phyloP scores from a whole-genome alignment of 2,797 vertebrate species.

The Bovichtus variegatus region DNA sequence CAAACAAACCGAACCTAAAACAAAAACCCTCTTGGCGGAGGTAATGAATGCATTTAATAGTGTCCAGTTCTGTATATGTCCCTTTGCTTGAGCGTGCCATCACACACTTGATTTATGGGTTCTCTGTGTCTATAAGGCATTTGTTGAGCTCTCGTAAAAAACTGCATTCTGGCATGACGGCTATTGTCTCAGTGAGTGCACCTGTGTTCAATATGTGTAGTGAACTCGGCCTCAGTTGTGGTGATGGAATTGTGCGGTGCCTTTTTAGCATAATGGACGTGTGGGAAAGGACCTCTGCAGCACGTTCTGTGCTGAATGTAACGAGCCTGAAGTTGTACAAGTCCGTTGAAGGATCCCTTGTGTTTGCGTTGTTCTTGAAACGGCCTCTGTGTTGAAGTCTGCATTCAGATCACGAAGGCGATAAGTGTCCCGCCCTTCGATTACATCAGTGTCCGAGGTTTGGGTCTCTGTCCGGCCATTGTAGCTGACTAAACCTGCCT shows the following conservation, averaged over 20 bases:
- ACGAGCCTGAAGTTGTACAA: constrained; percentile 29
- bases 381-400: not conserved
- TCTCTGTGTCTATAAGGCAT: constrained; percentile 17
- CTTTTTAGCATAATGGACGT: constrained; percentile 27
- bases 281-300: constrained; percentile 30
- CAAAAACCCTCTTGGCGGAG: too few relatives aligned
- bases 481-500: constrained; percentile 4
- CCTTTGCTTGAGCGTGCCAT: constrained; percentile 19
- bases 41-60: not conserved
- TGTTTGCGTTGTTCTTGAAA: not conserved
- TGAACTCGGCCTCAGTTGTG: constrained; percentile 8
- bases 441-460: not conserved
- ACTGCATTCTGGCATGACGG: constrained; percentile 33
- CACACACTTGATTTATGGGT: constrained; percentile 11
- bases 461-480: not conserved
- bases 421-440: not conserved
- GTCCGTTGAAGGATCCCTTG: constrained; percentile 11
- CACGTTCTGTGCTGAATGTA: constrained; percentile 22
- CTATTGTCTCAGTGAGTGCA: constrained; percentile 44
- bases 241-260: constrained; percentile 18
- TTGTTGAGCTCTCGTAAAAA: constrained; percentile 32
- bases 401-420: constrained; percentile 3
- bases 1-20: too few relatives aligned
- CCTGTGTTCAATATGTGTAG: constrained; percentile 63
- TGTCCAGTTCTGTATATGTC: not conserved